Evolutionary conservation across 2,888 invertebrate species (phyloP).

Genomic region (Sthenelais limicola): DNA sequence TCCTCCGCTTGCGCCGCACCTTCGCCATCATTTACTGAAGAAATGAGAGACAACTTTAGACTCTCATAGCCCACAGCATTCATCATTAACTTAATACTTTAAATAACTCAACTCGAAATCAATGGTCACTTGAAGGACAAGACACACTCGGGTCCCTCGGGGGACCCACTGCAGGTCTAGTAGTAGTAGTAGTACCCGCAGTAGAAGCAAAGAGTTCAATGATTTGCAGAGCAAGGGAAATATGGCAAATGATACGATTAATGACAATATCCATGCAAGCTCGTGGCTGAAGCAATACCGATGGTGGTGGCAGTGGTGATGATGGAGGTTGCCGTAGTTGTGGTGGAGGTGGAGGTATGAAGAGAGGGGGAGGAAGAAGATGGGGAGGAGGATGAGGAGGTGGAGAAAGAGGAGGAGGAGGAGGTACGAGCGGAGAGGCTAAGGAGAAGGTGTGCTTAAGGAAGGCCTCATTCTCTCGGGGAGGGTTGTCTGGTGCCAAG

Average conservation of each 20-base stretch:
- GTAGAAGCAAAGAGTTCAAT: too few species aligned
- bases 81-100: neutral
- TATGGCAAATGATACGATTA: neutral
- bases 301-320: neutral
- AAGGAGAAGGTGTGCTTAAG: neutral
- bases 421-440: neutral
- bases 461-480: too few species aligned
- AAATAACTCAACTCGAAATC: neutral
- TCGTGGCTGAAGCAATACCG: conserved; percentile 18
- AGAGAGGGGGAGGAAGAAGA: neutral
- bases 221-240: too few species aligned
- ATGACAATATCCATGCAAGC: neutral
- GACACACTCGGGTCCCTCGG: too few species aligned
- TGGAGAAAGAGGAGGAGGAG: neutral
- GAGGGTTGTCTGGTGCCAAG: neutral
- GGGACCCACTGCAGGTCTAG: too few species aligned
- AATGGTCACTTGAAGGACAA: neutral
- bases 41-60: conserved; percentile 26
- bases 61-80: conserved; percentile 18
- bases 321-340: neutral
- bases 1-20: neutral
- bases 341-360: neutral
- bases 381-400: neutral
- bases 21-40: conserved; percentile 26
- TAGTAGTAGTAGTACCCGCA: neutral